Conservation (phyloP, 2,113 vertebrate species). For the Oryzias curvinotus region DNA sequence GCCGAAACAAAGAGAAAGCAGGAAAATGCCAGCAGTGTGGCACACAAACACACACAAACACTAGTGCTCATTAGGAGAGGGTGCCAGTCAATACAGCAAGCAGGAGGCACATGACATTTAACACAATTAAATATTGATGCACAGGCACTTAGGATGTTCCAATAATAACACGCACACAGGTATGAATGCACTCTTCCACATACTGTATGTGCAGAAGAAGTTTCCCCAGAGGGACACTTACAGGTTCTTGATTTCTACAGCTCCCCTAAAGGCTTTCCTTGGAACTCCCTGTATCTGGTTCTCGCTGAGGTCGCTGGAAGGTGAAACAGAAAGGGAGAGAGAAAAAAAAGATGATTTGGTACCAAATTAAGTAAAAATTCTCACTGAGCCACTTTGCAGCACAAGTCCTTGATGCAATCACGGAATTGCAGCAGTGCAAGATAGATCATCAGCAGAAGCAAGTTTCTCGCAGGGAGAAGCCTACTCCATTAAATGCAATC, state of each 20-base stretch:
- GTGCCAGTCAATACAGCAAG: slow-evolving; percentile 61
- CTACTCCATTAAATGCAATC: slow-evolving; percentile 37
- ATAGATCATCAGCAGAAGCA: slow-evolving; percentile 46
- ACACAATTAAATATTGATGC: slow-evolving; percentile 77
- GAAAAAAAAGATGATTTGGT: slow-evolving; percentile 14
- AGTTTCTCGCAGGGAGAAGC: slow-evolving; percentile 34
- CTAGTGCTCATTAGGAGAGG: slow-evolving; percentile 50
- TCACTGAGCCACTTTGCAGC: slow-evolving; percentile 46
- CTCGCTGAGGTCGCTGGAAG: slow-evolving; percentile 92
- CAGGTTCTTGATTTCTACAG: slow-evolving; percentile 98
- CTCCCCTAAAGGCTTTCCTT: slow-evolving; percentile 95
- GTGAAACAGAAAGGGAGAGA: slow-evolving; percentile 7
- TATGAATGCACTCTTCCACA: background rate
- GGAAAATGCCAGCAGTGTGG: slow-evolving; percentile 6
- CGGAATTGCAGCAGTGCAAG: slow-evolving; percentile 30
- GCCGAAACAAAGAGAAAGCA: slow-evolving; percentile 1
- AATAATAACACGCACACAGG: background rate
- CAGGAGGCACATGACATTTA: slow-evolving; percentile 75
- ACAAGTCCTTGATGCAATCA: slow-evolving; percentile 54
- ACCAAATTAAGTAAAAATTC: slow-evolving; percentile 40
- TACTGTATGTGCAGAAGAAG: slow-evolving; percentile 5
- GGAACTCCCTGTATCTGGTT: slow-evolving; percentile 98
- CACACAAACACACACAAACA: slow-evolving; percentile 26
- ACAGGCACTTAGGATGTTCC: slow-evolving; percentile 34
- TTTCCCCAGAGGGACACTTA: slow-evolving; percentile 78